Evolutionary conservation across 2,113 vertebrate species (phyloP), one percentile per base, ranked within the genome.

Genomic region (Chionodraco myersi): DNA sequence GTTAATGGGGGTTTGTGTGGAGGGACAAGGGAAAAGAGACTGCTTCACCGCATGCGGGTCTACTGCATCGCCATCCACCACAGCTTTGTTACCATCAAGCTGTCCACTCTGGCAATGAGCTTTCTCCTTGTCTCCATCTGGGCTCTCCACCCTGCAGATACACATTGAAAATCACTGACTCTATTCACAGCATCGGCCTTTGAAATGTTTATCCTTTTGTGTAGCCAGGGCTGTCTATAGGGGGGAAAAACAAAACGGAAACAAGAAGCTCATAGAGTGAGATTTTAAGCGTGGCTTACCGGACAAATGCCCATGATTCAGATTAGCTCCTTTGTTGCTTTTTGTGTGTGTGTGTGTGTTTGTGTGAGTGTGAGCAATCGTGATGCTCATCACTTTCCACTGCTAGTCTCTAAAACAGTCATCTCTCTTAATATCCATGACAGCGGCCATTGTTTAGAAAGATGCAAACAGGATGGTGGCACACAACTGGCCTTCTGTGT

Each of bases 171-270:
- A 93, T 91, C 91, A 90, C 83, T 83, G 88, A 77, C 88, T 89
- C 91, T 79, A 91, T 90, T 92, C 90, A 90, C 78, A 70, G 82
- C 57, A 60, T 34, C 16, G 73, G 72, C 78, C 89, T 92, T 92
- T 93, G 89, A 93, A 92, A 92, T 80, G 91, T 88, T 92, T 88
- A 94, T 94, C 92, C 91, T 84, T 92, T 92, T 92, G 92, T 90
- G 90, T 16, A 45, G 73, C 73, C 11, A 30, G 76, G 76, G 63
- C 79, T 45, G 68, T 80, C 80, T 79, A 82, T 77, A 69, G 82
- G 81, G 65, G 23, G 48, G 13, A 34, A 12, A 30, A 61, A 87
- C 77, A 89, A 83, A 90, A 81, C 71, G 4, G 65, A 88, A 86
- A 92, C 89, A 92, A 90, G 88, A 90, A 84, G 91, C 88, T 79